Percentiles rank a stretch among this genome's conserved stretches.
Evolutionary conservation across 2,888 invertebrate genomes (phyloP).

Genomic region (Ectemnius cavifrons): DNA sequence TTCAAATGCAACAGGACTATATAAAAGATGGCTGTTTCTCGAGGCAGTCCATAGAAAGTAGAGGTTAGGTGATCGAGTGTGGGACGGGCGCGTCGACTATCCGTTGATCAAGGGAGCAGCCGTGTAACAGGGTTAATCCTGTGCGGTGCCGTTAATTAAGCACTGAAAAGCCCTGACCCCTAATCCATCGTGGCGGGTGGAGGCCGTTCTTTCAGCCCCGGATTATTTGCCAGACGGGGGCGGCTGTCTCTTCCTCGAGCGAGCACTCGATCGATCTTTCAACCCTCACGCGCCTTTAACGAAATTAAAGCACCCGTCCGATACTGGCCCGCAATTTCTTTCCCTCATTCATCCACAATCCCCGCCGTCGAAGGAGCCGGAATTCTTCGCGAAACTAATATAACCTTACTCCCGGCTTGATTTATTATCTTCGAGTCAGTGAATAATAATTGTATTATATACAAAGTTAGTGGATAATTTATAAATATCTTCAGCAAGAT

Average conservation of each 20-base stretch:
- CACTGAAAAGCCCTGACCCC: slow-evolving; percentile 52
- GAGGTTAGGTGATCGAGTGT: slow-evolving; percentile 8
- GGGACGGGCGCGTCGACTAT: slow-evolving; percentile 37
- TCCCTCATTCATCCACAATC: neutral
- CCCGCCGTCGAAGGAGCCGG: neutral
- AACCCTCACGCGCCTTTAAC: slow-evolving; percentile 36
- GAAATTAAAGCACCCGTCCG: slow-evolving; percentile 25
- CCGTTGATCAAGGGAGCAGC: slow-evolving; percentile 49
- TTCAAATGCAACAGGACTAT: too few species aligned
- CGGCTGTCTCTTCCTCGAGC: neutral
- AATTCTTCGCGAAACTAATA: too few species aligned
- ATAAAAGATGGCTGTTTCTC: neutral
- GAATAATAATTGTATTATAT: too few species aligned
- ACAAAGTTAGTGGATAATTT: slow-evolving; percentile 1
- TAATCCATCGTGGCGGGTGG: slow-evolving; percentile 38
- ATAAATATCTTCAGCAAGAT: too few species aligned
- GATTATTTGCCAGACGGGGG: slow-evolving; percentile 45
- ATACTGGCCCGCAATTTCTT: slow-evolving; percentile 6
- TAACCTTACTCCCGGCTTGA: too few species aligned
- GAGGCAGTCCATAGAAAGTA: slow-evolving; percentile 25
- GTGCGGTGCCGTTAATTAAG: slow-evolving; percentile 56
- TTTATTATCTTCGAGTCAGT: too few species aligned
- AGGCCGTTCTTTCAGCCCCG: slow-evolving; percentile 46
- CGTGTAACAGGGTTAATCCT: slow-evolving; percentile 54
- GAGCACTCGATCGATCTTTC: slow-evolving; percentile 25